Evolutionary conservation across 1,140 invertebrate species (phyloP).

Genomic region (Pygmarrhopalites habei): DNA sequence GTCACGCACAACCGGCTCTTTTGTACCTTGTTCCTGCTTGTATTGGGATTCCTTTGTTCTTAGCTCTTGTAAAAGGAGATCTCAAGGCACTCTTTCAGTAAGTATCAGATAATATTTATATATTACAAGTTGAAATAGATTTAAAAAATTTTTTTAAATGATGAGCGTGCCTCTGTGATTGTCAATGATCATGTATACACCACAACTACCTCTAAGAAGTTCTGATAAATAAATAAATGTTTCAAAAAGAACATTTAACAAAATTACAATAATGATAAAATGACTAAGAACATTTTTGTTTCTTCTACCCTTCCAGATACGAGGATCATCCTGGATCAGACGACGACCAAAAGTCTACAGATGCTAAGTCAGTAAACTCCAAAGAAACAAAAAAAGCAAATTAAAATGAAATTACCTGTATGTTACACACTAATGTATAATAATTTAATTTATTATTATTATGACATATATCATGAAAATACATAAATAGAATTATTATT

Average conservation of each 20-base stretch:
- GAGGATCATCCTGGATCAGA: slow-evolving; percentile 56
- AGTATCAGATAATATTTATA: slow-evolving; percentile 47
- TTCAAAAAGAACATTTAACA: not conserved
- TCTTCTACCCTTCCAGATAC: slow-evolving; percentile 44
- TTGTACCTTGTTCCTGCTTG: slow-evolving; percentile 96
- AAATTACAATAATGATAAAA: no score
- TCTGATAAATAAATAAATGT: not conserved
- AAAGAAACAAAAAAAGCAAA: slow-evolving; percentile 45
- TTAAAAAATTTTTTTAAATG: slow-evolving; percentile 38
- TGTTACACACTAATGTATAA: no score
- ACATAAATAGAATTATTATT: no score
- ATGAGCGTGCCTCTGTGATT: no score
- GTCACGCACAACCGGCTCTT: slow-evolving; percentile 97
- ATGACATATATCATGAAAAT: no score
- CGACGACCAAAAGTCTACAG: slow-evolving; percentile 45
- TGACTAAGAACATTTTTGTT: slow-evolving; percentile 5
- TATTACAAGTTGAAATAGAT: slow-evolving; percentile 40
- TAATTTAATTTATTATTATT: no score
- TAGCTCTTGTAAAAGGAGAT: slow-evolving; percentile 87
- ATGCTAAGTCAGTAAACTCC: slow-evolving; percentile 42
- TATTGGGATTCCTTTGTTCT: slow-evolving; percentile 72
- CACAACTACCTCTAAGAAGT: slow-evolving; percentile 3
- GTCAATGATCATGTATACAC: not conserved
- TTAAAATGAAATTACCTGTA: slow-evolving; percentile 36
- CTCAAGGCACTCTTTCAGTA: slow-evolving; percentile 82